Conservation (phyloP, 2,113 vertebrate species). For the Polypterus bichir region DNA sequence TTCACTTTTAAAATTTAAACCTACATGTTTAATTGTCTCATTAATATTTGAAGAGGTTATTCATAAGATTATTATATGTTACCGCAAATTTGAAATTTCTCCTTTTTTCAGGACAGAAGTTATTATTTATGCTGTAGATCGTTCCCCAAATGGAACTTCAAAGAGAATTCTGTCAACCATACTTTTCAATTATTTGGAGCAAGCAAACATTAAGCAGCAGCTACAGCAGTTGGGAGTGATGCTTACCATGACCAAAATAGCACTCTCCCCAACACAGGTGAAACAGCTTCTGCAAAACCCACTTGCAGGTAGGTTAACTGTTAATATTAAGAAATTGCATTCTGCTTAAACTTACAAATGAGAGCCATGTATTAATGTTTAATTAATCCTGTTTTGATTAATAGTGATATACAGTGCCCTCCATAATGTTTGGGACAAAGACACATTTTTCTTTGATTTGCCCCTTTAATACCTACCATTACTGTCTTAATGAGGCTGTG, state of each 20-base stretch:
- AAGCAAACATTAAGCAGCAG: slow-evolving; percentile 67
- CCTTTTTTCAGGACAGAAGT: slow-evolving; percentile 72
- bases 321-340: too few species aligned
- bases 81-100: slow-evolving; percentile 9
- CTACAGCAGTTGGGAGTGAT: slow-evolving; percentile 77
- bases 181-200: slow-evolving; percentile 68
- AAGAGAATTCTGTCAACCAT: slow-evolving; percentile 76
- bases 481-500: too few species aligned
- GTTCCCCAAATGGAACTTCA: slow-evolving; percentile 82
- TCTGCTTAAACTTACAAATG: too few species aligned
- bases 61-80: slow-evolving; percentile 8
- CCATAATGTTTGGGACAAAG: too few species aligned
- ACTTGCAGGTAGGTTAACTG: slow-evolving; percentile 60
- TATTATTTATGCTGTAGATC: slow-evolving; percentile 83
- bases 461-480: too few species aligned
- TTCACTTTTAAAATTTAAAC: too few species aligned
- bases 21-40: neutral
- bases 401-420: too few species aligned
- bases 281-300: slow-evolving; percentile 88
- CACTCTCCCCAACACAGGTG: slow-evolving; percentile 77
- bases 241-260: slow-evolving; percentile 71
- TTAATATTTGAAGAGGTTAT: slow-evolving; percentile 6
- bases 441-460: too few species aligned
- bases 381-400: too few species aligned
- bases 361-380: too few species aligned